phyloP scores from a whole-genome alignment of 1,140 invertebrate genomes.

The Globodera ellingtonae region DNA sequence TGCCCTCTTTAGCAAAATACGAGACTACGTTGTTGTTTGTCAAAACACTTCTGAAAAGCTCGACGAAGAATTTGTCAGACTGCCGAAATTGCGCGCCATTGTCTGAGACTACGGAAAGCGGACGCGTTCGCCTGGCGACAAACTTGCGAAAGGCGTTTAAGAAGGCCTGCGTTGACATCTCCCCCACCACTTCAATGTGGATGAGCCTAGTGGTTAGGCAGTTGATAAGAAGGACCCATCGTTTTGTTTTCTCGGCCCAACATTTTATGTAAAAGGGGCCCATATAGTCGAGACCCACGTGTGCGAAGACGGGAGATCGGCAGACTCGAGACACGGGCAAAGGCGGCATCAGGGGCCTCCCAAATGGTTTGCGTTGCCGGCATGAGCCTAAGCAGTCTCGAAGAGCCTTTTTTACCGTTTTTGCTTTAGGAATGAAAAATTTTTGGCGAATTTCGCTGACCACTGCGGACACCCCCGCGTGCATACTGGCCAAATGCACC shows the following conservation, averaged over 20 bases:
- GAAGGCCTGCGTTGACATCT: background rate
- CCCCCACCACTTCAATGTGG: background rate
- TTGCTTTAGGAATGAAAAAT: background rate
- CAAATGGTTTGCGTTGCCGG: background rate
- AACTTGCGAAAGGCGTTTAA: slow-evolving; percentile 12
- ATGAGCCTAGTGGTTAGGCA: slow-evolving; percentile 7
- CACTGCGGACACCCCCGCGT: background rate
- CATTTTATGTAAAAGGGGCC: background rate
- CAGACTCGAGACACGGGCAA: background rate
- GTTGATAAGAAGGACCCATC: background rate
- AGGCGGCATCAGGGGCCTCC: background rate
- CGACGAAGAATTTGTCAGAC: background rate
- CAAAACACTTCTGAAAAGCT: background rate
- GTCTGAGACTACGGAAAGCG: background rate
- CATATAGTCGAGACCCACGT: background rate
- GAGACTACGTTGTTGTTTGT: background rate
- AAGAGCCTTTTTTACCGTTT: background rate
- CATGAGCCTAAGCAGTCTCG: background rate
- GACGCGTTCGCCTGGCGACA: slow-evolving; percentile 9
- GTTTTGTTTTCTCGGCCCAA: background rate
- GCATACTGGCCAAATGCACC: background rate
- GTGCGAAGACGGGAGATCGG: background rate
- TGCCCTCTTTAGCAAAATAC: slow-evolving; percentile 6
- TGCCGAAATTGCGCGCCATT: background rate
- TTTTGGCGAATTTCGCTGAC: background rate